A percentile compares a stretch with the other conserved stretches of the same genome.
Conservation (phyloP, 2,797 vertebrate species). For the Coccyzus lansbergi region DNA sequence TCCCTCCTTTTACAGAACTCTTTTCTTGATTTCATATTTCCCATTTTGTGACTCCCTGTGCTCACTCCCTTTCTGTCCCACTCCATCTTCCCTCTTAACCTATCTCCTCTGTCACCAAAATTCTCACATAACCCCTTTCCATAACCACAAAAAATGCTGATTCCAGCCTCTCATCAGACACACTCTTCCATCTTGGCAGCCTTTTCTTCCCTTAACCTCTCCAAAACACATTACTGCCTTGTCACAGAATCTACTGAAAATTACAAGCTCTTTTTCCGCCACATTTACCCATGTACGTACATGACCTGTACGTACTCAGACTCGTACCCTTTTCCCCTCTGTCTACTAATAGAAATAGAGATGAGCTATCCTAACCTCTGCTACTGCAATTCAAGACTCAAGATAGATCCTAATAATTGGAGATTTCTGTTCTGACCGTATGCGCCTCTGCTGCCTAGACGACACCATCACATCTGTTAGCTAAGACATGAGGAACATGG, state of each 20-base stretch:
- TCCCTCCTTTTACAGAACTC: background rate
- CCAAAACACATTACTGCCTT: background rate
- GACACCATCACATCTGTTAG: background rate
- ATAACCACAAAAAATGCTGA: background rate
- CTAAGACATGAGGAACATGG: background rate
- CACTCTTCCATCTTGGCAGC: background rate
- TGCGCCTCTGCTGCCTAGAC: background rate
- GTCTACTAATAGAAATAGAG: background rate
- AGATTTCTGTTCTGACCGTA: background rate
- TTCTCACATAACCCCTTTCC: background rate
- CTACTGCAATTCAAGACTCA: background rate
- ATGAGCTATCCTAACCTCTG: background rate
- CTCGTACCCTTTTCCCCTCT: background rate
- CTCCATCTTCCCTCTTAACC: background rate
- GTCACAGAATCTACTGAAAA: background rate
- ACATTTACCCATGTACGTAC: background rate
- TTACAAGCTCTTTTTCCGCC: background rate
- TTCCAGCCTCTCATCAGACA: background rate
- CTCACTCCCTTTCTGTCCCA: background rate
- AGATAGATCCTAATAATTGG: background rate
- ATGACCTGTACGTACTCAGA: background rate
- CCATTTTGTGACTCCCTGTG: background rate
- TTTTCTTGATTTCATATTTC: background rate
- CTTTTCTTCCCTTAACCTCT: background rate
- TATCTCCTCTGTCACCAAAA: background rate